These are phyloP conservation scores for Heliconius congener DNA, from an alignment of 1,140 invertebrate genomes.

Conservation along the genomic window DNA sequence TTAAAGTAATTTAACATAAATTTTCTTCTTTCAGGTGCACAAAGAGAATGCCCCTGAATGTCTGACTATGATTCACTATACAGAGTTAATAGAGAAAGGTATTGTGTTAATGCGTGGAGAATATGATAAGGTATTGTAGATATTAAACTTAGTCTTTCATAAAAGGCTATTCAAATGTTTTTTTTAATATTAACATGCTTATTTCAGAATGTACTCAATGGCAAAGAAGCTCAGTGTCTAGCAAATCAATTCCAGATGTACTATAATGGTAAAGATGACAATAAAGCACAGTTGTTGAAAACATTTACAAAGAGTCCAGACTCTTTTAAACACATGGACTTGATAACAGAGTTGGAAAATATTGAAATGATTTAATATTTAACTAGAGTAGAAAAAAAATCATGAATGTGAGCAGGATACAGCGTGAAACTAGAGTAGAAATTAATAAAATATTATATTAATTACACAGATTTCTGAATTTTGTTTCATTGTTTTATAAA, in stretches of 20 bases:
- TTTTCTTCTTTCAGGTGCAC: conserved; percentile 83
- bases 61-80: conserved; percentile 91
- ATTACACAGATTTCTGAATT: neutral
- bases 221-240: conserved; percentile 91
- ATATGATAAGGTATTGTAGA: conserved; percentile 85
- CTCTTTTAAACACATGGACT: conserved; percentile 91
- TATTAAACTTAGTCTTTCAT: neutral
- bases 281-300: conserved; percentile 85
- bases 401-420: no score
- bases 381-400: neutral
- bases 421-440: neutral
- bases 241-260: conserved; percentile 94
- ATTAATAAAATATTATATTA: conserved; percentile 30
- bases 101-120: conserved; percentile 94
- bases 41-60: conserved; percentile 96
- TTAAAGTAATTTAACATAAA: neutral
- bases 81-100: conserved; percentile 90
- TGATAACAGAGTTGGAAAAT: conserved; percentile 90
- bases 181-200: conserved; percentile 5
- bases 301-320: conserved; percentile 88
- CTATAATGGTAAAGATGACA: conserved; percentile 86
- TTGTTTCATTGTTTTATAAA: neutral
- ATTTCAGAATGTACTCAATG: conserved; percentile 85
- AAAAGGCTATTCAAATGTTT: neutral
- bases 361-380: conserved; percentile 71